Percentiles rank a stretch among this genome's conserved stretches.
Conservation (phyloP, 2,888 invertebrate genomes). For the Ophioninae sp. region DNA sequence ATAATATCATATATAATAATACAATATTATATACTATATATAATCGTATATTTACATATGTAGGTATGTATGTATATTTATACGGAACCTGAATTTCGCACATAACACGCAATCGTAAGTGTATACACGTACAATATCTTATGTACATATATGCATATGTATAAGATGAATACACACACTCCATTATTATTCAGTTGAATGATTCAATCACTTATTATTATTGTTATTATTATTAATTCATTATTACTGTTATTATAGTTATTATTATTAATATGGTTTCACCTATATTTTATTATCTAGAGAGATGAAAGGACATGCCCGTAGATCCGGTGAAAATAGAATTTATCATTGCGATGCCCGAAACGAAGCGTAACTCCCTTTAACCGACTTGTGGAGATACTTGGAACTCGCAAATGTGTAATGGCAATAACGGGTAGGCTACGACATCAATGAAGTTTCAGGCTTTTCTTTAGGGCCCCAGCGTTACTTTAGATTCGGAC, state of each 20-base stretch:
- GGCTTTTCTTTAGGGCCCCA: not conserved
- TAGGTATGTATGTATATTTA: conserved; percentile 38
- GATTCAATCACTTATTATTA: conserved; percentile 31
- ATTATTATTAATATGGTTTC: conserved; percentile 18
- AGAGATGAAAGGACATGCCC: conserved; percentile 53
- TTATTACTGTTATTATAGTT: not conserved
- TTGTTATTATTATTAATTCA: conserved; percentile 6
- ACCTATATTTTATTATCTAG: conserved; percentile 37
- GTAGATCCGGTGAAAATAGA: conserved; percentile 62
- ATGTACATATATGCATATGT: conserved; percentile 60
- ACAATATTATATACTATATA: not conserved
- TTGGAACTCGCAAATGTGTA: not conserved
- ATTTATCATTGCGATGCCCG: conserved; percentile 45
- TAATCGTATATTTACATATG: conserved; percentile 13
- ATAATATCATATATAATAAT: conserved; percentile 19
- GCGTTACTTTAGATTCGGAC: not conserved
- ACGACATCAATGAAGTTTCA: not conserved
- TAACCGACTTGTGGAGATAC: not conserved
- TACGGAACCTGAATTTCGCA: conserved; percentile 53
- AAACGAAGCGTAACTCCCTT: conserved; percentile 11
- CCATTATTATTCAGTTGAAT: conserved; percentile 30
- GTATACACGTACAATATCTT: conserved; percentile 48
- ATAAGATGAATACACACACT: conserved; percentile 50
- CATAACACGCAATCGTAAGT: conserved; percentile 48
- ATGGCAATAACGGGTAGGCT: not conserved